phyloP scores from a whole-genome alignment of 2,113 vertebrate genomes.

The Pardalotus punctatus region DNA sequence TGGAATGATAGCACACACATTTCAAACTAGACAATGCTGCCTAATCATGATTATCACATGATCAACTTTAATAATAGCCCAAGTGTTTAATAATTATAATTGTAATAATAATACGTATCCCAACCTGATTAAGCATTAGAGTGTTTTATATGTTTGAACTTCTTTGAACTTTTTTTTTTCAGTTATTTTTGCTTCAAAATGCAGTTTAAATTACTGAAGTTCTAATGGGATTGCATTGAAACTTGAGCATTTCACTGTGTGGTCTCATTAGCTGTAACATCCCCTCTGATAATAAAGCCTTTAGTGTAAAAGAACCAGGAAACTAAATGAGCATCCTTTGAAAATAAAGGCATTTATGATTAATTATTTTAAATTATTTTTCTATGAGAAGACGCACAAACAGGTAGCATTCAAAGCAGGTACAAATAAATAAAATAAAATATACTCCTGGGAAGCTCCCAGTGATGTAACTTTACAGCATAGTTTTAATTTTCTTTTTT shows the following conservation, averaged over 20 bases:
- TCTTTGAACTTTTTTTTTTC: neutral
- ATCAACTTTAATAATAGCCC: neutral
- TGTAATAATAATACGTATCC: neutral
- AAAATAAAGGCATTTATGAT: neutral
- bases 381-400: neutral
- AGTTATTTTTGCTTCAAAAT: neutral
- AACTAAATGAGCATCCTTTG: neutral
- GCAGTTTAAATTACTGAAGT: neutral
- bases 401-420: neutral
- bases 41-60: neutral
- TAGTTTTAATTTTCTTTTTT: neutral
- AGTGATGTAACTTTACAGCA: neutral
- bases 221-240: neutral
- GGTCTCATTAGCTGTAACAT: neutral
- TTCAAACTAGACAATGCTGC: neutral
- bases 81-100: neutral
- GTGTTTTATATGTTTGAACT: neutral
- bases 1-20: neutral
- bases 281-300: neutral
- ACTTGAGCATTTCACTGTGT: neutral
- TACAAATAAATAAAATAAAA: neutral
- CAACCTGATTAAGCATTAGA: neutral
- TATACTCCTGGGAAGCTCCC: neutral
- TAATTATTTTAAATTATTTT: neutral
- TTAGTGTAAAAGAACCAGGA: neutral